phyloP scores from a whole-genome alignment of 2,888 invertebrate species.

The Dorcus parallelipipedus region DNA sequence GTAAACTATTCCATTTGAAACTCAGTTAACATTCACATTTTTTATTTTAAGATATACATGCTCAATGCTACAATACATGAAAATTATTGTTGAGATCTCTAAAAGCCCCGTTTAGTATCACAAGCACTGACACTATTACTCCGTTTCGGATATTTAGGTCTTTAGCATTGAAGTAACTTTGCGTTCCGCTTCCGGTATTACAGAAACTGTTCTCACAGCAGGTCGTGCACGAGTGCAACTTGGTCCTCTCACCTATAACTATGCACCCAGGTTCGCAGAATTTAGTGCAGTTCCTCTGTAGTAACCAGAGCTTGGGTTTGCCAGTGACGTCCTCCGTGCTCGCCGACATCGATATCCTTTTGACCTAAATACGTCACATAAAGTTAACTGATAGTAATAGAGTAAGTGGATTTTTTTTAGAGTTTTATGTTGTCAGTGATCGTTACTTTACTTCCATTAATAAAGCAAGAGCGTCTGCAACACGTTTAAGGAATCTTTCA shows the following conservation, averaged over 20 bases:
- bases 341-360: slow-evolving; percentile 78
- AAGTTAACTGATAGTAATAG: neutral
- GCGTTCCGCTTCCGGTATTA: slow-evolving; percentile 64
- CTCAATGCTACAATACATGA: too few relatives aligned
- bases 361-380: slow-evolving; percentile 57
- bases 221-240: slow-evolving; percentile 81
- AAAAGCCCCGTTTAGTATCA: too few relatives aligned
- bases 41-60: too few relatives aligned
- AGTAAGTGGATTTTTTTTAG: neutral
- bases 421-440: neutral
- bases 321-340: slow-evolving; percentile 77
- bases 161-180: neutral
- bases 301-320: slow-evolving; percentile 75
- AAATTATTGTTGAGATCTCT: too few relatives aligned
- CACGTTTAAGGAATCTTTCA: neutral
- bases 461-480: neutral
- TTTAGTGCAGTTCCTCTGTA: slow-evolving; percentile 78
- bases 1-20: too few relatives aligned
- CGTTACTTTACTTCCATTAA: too few relatives aligned
- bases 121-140: too few relatives aligned
- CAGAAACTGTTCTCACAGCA: slow-evolving; percentile 79
- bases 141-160: too few relatives aligned
- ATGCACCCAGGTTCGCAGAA: slow-evolving; percentile 87
- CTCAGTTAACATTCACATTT: too few relatives aligned
- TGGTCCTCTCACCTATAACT: slow-evolving; percentile 84